Percentiles rank a stretch among this genome's conserved stretches.
Evolutionary conservation across 1,140 invertebrate genomes (phyloP).

Genomic region (Lasioglossum albipes): DNA sequence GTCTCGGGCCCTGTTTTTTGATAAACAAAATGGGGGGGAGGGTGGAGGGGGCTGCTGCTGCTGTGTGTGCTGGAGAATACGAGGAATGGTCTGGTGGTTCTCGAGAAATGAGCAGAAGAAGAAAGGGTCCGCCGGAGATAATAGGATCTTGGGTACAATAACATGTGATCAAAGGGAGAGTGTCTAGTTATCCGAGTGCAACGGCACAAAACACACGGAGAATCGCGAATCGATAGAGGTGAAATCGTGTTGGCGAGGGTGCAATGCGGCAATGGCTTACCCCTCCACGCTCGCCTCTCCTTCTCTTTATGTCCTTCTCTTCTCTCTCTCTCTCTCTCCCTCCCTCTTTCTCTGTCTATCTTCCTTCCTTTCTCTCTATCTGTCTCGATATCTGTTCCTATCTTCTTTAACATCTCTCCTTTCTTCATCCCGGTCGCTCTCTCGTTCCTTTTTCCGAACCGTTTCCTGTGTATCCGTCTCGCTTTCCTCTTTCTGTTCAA

Average conservation of each 20-base stretch:
- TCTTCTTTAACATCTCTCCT: conserved; percentile 39
- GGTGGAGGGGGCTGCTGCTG: too few relatives aligned
- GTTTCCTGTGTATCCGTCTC: conserved; percentile 16
- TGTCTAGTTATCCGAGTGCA: conserved; percentile 55
- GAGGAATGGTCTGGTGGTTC: conserved; percentile 8
- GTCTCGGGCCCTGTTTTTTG: too few relatives aligned
- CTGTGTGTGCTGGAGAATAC: background rate
- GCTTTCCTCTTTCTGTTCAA: conserved; percentile 27
- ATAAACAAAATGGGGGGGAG: too few relatives aligned
- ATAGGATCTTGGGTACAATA: conserved; percentile 54
- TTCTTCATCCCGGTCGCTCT: background rate
- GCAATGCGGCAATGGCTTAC: conserved; percentile 69
- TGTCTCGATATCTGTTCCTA: conserved; percentile 40
- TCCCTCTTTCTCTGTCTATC: conserved; percentile 26
- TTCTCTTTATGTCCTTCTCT: conserved; percentile 19
- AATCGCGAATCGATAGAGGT: conserved; percentile 70
- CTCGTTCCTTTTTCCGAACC: background rate
- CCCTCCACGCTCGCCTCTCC: conserved; percentile 25
- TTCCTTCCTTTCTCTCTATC: conserved; percentile 16
- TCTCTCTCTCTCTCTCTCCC: conserved; percentile 43
- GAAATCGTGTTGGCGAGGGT: conserved; percentile 68
- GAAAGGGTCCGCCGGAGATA: conserved; percentile 36
- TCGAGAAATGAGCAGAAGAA: conserved; percentile 25
- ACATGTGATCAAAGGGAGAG: conserved; percentile 52
- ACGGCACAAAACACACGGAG: conserved; percentile 66